Percentiles rank a stretch among this genome's conserved stretches.
phyloP scores from a whole-genome alignment of 2,888 invertebrate genomes.

The Penaeus monodon region DNA sequence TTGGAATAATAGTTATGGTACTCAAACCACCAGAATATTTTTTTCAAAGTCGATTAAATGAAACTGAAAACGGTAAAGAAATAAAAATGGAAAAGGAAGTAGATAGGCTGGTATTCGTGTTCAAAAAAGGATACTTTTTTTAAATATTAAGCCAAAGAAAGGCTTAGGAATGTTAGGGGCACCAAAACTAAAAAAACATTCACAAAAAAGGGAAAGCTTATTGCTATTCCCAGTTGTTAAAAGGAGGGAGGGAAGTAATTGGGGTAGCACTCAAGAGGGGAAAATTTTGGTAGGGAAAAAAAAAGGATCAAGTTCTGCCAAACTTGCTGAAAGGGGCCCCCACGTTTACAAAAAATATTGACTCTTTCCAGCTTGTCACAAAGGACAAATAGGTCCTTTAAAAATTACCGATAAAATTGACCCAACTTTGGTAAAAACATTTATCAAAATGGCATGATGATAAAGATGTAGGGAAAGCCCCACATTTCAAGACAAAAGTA shows the following conservation, averaged over 20 bases:
- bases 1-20: neutral
- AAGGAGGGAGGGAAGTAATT: too few relatives aligned
- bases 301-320: neutral
- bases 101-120: too few relatives aligned
- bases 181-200: too few relatives aligned
- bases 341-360: constrained; percentile 25
- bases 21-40: neutral
- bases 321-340: constrained; percentile 23
- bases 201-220: too few relatives aligned
- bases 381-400: constrained; percentile 36
- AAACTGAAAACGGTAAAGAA: neutral
- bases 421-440: neutral
- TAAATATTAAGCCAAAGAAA: too few relatives aligned
- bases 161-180: too few relatives aligned
- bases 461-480: neutral
- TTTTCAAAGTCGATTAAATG: neutral
- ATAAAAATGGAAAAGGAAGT: neutral
- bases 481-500: neutral
- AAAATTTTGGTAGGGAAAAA: neutral
- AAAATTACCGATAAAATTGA: neutral
- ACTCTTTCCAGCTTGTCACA: constrained; percentile 31
- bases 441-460: neutral
- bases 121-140: too few relatives aligned
- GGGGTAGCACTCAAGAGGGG: too few relatives aligned
- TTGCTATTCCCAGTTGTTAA: too few relatives aligned